Conservation (phyloP, 2,113 vertebrate genomes). For the Melanotaenia duboulayi region DNA sequence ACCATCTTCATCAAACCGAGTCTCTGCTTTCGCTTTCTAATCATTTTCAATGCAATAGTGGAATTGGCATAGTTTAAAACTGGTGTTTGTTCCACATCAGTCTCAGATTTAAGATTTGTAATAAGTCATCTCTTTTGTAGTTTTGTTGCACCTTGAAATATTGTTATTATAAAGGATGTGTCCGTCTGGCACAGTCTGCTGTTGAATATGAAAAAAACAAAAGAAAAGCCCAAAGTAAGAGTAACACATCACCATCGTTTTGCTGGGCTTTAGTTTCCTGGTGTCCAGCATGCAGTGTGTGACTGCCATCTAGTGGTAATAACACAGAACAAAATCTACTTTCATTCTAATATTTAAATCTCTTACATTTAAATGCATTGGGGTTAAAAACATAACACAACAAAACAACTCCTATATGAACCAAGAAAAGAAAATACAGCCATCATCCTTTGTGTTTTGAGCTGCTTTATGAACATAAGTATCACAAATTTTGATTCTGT, state of each 20-base stretch:
- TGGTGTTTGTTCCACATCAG: too few species aligned
- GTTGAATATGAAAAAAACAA: neutral
- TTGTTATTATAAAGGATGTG: too few species aligned
- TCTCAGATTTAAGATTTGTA: too few species aligned
- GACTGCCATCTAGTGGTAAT: conserved; percentile 47
- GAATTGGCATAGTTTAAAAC: too few species aligned
- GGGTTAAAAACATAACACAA: too few species aligned
- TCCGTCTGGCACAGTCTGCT: neutral
- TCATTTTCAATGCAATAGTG: too few species aligned
- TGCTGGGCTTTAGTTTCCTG: neutral
- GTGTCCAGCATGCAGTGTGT: neutral
- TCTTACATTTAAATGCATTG: too few species aligned
- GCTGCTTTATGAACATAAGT: conserved; percentile 6
- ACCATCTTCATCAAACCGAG: too few species aligned
- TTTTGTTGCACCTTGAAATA: too few species aligned
- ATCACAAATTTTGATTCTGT: neutral
- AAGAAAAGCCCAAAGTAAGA: too few species aligned
- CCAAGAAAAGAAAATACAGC: neutral
- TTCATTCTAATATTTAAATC: neutral
- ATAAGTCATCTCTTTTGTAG: too few species aligned
- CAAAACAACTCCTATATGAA: neutral
- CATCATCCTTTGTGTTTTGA: neutral
- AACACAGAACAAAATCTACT: neutral
- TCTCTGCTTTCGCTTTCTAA: too few species aligned
- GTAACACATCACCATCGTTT: neutral